Evolutionary conservation across 2,888 invertebrate genomes (phyloP), one percentile per base, ranked within the genome.

Genomic region (Tholera decimalis): DNA sequence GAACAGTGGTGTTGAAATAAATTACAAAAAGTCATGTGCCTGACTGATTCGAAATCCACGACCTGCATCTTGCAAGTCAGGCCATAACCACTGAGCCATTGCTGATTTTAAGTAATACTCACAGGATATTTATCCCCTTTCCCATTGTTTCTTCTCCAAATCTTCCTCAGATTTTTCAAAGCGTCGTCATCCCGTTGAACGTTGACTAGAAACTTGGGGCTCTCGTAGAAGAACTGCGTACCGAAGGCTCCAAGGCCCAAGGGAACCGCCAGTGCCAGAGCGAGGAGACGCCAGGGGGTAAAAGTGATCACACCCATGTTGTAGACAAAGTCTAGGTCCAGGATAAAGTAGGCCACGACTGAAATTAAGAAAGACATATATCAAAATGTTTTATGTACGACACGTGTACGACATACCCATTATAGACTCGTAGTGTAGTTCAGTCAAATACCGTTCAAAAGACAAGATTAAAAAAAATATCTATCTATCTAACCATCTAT

Each of bases 181-280:
- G 97, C 97, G 72, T 97, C 96, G 1, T 95, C 93, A 63, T 96
- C 95, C 30, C 93, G 90, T 5, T 96, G 96, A 51, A 94, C 94
- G 30, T 96, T 96, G 89, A 97, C 96, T 2, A 97, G 88, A 85
- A 97, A 98, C 86, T 97, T 97, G 0, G 97, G 97, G 83, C 97
- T 97, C 85, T 98, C 97, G n/a, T 97, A 96, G 71, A 96, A 95
- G 66, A 96, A 93, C 26, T 94, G 90, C 9, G 96, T 86, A 0
- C 95, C 88, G n/a, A 96, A 64, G 0, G 96, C 96, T 30, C 97
- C 96, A 0, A 96, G 71, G 0, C 97, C 85, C 51, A 96, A 95
- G 0, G 97, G 97, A 9, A 97, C 35, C 5, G 96, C 90, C 43
- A 94, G 85, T 2, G 92, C 70, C 1, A 92, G 53, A 3, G 85